Percentiles rank a stretch among this genome's conserved stretches.
Conservation (phyloP, 2,888 invertebrate genomes). For the Molanna angustata region DNA sequence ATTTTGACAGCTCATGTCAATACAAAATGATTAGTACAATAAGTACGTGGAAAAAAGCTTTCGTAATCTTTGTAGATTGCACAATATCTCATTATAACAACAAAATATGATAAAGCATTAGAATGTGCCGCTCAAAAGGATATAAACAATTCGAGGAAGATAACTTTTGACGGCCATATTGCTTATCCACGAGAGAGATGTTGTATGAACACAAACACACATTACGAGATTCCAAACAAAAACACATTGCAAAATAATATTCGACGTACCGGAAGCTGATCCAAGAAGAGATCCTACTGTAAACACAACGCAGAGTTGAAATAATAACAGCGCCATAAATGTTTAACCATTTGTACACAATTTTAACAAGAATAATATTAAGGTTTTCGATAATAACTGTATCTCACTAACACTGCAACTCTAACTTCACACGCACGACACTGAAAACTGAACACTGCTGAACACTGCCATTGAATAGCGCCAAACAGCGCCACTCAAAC, state of each 20-base stretch:
- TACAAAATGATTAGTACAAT: no score
- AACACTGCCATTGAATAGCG: slow-evolving; percentile 39
- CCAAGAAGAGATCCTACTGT: slow-evolving; percentile 42
- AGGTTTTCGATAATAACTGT: slow-evolving; percentile 46
- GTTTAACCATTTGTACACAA: slow-evolving; percentile 64
- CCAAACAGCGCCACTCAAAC: neutral
- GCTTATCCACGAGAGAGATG: slow-evolving; percentile 22
- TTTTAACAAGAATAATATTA: slow-evolving; percentile 49
- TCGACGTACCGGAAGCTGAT: slow-evolving; percentile 29
- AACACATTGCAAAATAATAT: slow-evolving; percentile 25
- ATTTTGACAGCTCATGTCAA: slow-evolving; percentile 27
- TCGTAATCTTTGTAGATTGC: no score
- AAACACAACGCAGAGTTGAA: slow-evolving; percentile 65
- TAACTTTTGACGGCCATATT: slow-evolving; percentile 28
- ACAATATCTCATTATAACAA: no score
- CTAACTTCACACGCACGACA: slow-evolving; percentile 36
- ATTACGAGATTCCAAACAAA: slow-evolving; percentile 27
- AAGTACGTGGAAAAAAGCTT: no score
- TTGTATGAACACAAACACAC: slow-evolving; percentile 30
- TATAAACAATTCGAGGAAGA: slow-evolving; percentile 24
- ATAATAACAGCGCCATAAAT: slow-evolving; percentile 78
- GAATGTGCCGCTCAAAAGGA: no score
- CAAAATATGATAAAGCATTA: no score
- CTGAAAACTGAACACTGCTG: no score
- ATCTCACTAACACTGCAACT: slow-evolving; percentile 34